Evolutionary conservation across 1,140 invertebrate genomes (phyloP), one percentile per base, ranked within the genome.

Genomic region (Lepidotrigona ventralis): DNA sequence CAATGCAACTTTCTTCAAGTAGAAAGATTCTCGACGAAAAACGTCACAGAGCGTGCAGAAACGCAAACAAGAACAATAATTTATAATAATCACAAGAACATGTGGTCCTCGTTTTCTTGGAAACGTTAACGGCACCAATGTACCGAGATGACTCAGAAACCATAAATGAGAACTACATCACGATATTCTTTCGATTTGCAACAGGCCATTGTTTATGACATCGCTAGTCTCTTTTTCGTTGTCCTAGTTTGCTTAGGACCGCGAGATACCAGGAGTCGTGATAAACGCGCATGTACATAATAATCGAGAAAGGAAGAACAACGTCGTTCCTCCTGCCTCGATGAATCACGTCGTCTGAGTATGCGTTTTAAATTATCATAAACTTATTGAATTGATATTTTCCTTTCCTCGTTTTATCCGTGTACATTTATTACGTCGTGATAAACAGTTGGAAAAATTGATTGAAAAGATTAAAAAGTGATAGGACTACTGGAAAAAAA

Each of bases 271-370:
- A 23, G 29, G n/a, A 68, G 21, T 8, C 1, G 26, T 39, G 75
- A 86, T 86, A 83, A 88, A 78, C 53, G 26, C 29, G 56, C n/a
- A n/a, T 19, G n/a, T 17, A 72, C n/a, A 26, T 54, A 60, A 56
- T 71, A 56, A 60, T 81, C 73, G 39, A n/a, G 69, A 88, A 86
- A 86, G 85, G 71, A 88, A 88, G 81, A 86, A 75, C 81, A 88
- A 87, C 78, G 78, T 83, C n/a, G 58, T 60, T 85, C 80, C 73
- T 70, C 33, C 17, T 51, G 15, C 14, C 29, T 53, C 68, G 75
- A 89, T 88, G 87, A 89, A 68, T 89, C 87, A 86, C 66, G 64
- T 82, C 72, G 79, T 77, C 68, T 78, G 60, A 46, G 51, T 66
- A 53, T 19, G 56, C 66, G 64, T 15, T 46, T 85, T 60, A 78